Evolutionary conservation across 53 echinoderm and acorn worm species (phyloP).

Genomic region (Patiria pectinifera): DNA sequence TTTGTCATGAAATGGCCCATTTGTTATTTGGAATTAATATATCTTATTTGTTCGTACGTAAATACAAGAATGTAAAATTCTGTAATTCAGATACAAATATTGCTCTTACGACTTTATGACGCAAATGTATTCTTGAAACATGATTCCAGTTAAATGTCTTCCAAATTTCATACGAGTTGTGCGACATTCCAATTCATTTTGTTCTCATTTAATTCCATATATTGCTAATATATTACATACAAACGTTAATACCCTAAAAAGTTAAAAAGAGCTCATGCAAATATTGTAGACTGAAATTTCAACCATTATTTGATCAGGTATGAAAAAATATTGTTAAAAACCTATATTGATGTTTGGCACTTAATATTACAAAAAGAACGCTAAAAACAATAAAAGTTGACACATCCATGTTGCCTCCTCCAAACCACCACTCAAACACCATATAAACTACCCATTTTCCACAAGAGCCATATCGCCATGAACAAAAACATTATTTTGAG

Average conservation of each 20-base stretch:
- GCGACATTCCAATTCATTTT: neutral
- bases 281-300: neutral
- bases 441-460: too few species aligned
- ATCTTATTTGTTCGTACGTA: too few species aligned
- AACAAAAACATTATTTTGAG: too few species aligned
- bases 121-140: neutral
- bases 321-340: neutral
- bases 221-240: neutral
- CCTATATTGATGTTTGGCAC: neutral
- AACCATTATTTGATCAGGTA: neutral
- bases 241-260: neutral
- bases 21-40: too few species aligned
- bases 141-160: neutral
- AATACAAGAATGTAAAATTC: too few species aligned
- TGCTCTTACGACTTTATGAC: neutral
- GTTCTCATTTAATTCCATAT: neutral
- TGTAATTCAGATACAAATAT: neutral
- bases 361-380: neutral
- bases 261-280: neutral
- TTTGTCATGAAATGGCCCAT: too few species aligned
- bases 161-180: slow-evolving; percentile 8
- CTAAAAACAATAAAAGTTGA: too few species aligned
- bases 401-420: too few species aligned
- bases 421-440: too few species aligned
- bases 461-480: too few species aligned